phyloP scores from a whole-genome alignment of 2,888 invertebrate genomes.

The Drosophila histrio region DNA sequence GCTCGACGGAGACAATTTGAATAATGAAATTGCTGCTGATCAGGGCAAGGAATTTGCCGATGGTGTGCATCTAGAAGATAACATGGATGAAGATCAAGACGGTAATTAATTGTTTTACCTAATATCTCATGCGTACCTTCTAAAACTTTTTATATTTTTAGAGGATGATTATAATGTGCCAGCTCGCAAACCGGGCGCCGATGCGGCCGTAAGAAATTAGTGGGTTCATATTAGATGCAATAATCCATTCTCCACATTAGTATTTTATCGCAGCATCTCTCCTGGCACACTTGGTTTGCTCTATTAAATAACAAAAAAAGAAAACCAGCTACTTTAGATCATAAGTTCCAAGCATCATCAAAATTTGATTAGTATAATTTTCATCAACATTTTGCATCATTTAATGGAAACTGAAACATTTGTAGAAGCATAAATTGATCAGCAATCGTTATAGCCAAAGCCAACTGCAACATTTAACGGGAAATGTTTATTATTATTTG shows the following conservation, averaged over 20 bases:
- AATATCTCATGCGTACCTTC: neutral
- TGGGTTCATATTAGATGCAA: conserved; percentile 14
- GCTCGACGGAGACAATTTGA: conserved; percentile 83
- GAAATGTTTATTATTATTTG: neutral
- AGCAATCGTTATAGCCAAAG: neutral
- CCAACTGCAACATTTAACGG: conserved; percentile 29
- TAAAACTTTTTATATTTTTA: conserved; percentile 57
- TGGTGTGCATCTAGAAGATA: conserved; percentile 83
- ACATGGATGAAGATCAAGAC: conserved; percentile 84
- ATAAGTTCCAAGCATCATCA: conserved; percentile 22
- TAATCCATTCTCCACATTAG: conserved; percentile 15
- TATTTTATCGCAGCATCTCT: conserved; percentile 39
- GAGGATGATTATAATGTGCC: conserved; percentile 85
- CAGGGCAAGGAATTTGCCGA: conserved; percentile 84
- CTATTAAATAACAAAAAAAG: conserved; percentile 2
- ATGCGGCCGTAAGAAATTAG: conserved; percentile 85
- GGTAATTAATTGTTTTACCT: conserved; percentile 73
- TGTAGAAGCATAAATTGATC: neutral
- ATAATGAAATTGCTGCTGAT: conserved; percentile 85
- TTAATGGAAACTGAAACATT: neutral
- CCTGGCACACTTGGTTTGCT: conserved; percentile 9
- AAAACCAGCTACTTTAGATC: conserved; percentile 33
- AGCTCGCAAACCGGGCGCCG: conserved; percentile 84
- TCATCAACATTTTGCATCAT: neutral
- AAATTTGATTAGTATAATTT: neutral